Evolutionary conservation across 2,888 invertebrate species (phyloP).

Genomic region (Euphydryas editha): DNA sequence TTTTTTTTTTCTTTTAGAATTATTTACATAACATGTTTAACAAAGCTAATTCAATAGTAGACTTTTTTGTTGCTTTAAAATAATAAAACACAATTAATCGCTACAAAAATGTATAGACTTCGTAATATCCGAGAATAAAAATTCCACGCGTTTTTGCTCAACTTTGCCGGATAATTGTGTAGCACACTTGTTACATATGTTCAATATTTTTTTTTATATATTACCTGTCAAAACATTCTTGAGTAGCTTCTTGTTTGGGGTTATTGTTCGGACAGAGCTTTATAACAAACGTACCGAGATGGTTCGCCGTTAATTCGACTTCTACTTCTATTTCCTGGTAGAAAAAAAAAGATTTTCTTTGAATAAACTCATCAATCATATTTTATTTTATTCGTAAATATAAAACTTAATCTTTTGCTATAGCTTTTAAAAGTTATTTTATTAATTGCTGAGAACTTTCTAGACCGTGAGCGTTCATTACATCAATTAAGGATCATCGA

Average conservation of each 20-base stretch:
- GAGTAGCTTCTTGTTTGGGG: slow-evolving; percentile 89
- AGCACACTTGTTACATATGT: neutral
- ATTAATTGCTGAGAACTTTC: too few species aligned
- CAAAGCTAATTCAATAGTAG: too few species aligned
- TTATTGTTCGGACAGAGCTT: slow-evolving; percentile 94
- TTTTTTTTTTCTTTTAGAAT: too few species aligned
- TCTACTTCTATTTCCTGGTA: slow-evolving; percentile 91
- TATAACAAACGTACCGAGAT: slow-evolving; percentile 93
- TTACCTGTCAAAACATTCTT: slow-evolving; percentile 91
- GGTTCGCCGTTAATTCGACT: slow-evolving; percentile 95
- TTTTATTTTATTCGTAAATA: too few species aligned
- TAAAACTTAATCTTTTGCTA: too few species aligned
- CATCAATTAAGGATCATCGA: too few species aligned
- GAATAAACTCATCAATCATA: neutral
- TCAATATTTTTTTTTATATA: slow-evolving; percentile 4
- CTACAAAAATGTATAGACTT: neutral
- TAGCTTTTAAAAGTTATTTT: too few species aligned
- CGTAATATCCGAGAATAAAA: neutral
- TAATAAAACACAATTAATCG: neutral
- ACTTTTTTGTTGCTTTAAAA: too few species aligned
- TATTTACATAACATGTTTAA: too few species aligned
- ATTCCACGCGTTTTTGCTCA: neutral
- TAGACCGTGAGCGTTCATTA: too few species aligned
- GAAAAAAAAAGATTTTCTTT: neutral
- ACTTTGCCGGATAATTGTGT: slow-evolving; percentile 3